These are phyloP conservation scores for Drosophila insularis DNA, from an alignment of 1,140 invertebrate genomes.

Conservation along the genomic window DNA sequence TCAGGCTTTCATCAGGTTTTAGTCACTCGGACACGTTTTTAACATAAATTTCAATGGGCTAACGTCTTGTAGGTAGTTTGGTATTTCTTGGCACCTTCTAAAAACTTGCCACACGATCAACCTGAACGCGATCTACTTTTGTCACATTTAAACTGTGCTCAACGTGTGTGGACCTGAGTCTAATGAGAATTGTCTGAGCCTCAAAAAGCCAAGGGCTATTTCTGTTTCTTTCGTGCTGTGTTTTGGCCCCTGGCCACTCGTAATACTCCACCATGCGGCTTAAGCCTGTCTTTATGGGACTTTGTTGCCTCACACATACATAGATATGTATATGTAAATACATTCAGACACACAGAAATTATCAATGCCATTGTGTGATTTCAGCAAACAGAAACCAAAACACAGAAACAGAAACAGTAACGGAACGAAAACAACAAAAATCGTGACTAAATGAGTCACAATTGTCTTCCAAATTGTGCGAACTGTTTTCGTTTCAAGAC, in stretches of 20 bases:
- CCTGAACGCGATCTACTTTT: constrained; percentile 64
- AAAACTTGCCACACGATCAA: constrained; percentile 47
- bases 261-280: constrained; percentile 47
- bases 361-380: constrained; percentile 52
- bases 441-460: constrained; percentile 71
- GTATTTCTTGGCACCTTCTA: constrained; percentile 50
- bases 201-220: constrained; percentile 10
- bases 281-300: constrained; percentile 18
- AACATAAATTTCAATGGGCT: constrained; percentile 64
- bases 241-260: constrained; percentile 28
- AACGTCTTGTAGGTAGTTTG: constrained; percentile 23
- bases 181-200: constrained; percentile 14
- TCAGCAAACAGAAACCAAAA: constrained; percentile 19
- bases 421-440: constrained; percentile 29
- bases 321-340: too few species aligned
- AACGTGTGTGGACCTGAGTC: constrained; percentile 30
- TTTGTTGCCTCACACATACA: constrained; percentile 23
- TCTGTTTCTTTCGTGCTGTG: background rate
- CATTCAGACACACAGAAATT: constrained; percentile 37
- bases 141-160: constrained; percentile 51
- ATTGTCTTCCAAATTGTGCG: constrained; percentile 64
- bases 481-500: constrained; percentile 38
- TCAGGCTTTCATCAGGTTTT: constrained; percentile 57
- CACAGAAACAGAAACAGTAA: constrained; percentile 1
- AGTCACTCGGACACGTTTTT: constrained; percentile 62